Base-by-base conservation (phyloP, 1,140 invertebrate genomes). In the Chironomus tepperi region DNA sequence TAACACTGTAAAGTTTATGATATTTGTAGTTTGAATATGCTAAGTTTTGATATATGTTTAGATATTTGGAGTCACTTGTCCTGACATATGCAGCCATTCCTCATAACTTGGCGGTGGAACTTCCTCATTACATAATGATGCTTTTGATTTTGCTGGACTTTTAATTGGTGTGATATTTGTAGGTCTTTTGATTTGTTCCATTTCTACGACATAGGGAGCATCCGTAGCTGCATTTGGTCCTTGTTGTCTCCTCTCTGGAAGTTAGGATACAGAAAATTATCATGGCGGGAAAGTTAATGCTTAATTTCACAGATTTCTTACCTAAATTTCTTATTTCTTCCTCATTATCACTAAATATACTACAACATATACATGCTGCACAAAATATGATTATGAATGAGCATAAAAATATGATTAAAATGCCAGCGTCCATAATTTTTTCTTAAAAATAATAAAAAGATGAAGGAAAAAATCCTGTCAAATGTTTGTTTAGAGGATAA, bases 341-440 rank as follows among this genome's bases (percentile, higher is more conserved):
- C n/a, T 57, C 47, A 57, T 57, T 57, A 57, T 57, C 47, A 57
- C 47, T 57, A 15, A 57, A 57, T 15, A 57, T 57, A 57, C n/a
- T 57, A 57, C 47, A 57, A 57, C 47, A 57, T 5, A 57, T n/a
- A 15, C 47, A 57, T 15, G n/a, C 12, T n/a, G n/a, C n/a, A 57
- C 47, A 57, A n/a, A 57, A 57, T n/a, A 57, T 57, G 12, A 57
- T 57, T 5, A 57, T 57, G 47, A 57, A 57, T n/a, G 47, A 57
- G 47, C 47, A 57, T 12, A 57, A n/a, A 57, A 57, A 57, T n/a
- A 57, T 57, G 12, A 57, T 57, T 57, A 57, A 57, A 57, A 57
- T 57, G 5, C 47, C 47, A n/a, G 24, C 24, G 24, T 34, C 24
- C 24, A 34, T 34, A 5, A 34, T 5, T 34, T 34, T 34, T 34